phyloP scores from a whole-genome alignment of 1,140 invertebrate genomes.

The Elymnias hypermnestra region DNA sequence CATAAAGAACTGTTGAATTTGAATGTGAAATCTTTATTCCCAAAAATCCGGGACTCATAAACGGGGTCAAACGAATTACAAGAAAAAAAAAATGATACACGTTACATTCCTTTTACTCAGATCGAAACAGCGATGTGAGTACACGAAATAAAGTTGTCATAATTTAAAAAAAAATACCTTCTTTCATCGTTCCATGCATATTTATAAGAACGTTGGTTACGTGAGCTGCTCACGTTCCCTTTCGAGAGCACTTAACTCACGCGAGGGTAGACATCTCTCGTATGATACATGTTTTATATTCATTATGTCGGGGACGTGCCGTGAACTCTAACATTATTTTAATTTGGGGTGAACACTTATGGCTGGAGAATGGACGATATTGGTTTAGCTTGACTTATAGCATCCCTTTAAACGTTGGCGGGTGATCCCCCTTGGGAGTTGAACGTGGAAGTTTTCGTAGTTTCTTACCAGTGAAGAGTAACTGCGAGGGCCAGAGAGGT shows the following conservation, averaged over 20 bases:
- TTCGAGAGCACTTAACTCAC: not conserved
- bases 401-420: no score
- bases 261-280: not conserved
- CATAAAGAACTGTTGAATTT: no score
- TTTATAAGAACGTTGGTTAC: not conserved
- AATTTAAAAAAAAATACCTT: not conserved
- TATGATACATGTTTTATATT: not conserved
- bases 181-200: not conserved
- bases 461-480: no score
- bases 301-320: not conserved
- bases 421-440: no score
- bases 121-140: no score
- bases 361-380: no score
- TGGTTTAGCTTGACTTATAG: no score
- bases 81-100: not conserved
- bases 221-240: not conserved
- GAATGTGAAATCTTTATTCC: no score
- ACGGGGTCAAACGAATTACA: not conserved
- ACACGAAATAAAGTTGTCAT: no score
- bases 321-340: not conserved
- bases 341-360: not conserved
- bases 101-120: not conserved
- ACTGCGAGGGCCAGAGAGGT: no score
- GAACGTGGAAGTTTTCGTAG: no score
- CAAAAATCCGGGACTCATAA: no score